These are phyloP conservation scores for Myotis myotis DNA, from an alignment of 2,797 vertebrate species.

Conservation along the genomic window DNA sequence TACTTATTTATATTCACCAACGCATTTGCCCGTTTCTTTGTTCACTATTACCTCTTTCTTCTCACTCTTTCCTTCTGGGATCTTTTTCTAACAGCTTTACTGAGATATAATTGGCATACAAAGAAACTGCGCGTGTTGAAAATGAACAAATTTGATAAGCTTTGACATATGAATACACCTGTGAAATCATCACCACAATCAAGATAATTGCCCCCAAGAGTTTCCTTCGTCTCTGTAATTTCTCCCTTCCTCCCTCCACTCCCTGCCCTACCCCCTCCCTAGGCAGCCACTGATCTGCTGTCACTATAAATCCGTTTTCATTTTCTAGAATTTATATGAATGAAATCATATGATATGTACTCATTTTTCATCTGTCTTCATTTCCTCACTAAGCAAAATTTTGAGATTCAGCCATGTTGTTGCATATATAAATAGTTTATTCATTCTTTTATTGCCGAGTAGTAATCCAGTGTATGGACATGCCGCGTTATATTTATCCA, in stretches of 20 bases:
- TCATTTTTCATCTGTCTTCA: background rate
- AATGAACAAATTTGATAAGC: background rate
- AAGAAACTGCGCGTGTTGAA: background rate
- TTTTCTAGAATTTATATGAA: slow-evolving; percentile 19
- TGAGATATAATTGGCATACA: background rate
- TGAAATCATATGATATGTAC: background rate
- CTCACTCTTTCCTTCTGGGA: background rate
- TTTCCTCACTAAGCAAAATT: background rate
- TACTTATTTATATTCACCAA: slow-evolving; percentile 7
- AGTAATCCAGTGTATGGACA: background rate
- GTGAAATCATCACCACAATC: background rate
- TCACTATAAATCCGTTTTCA: background rate
- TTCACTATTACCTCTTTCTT: background rate
- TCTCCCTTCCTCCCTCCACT: background rate
- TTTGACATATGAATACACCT: background rate
- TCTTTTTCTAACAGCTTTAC: background rate
- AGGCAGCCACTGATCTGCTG: background rate
- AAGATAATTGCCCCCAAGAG: slow-evolving; percentile 10
- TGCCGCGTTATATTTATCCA: background rate
- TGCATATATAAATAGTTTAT: background rate
- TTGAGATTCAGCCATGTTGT: background rate
- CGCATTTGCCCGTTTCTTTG: background rate
- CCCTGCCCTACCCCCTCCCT: background rate
- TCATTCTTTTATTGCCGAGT: background rate
- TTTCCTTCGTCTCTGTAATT: background rate